phyloP scores from a whole-genome alignment of 2,113 vertebrate species.

The Riparia riparia region DNA sequence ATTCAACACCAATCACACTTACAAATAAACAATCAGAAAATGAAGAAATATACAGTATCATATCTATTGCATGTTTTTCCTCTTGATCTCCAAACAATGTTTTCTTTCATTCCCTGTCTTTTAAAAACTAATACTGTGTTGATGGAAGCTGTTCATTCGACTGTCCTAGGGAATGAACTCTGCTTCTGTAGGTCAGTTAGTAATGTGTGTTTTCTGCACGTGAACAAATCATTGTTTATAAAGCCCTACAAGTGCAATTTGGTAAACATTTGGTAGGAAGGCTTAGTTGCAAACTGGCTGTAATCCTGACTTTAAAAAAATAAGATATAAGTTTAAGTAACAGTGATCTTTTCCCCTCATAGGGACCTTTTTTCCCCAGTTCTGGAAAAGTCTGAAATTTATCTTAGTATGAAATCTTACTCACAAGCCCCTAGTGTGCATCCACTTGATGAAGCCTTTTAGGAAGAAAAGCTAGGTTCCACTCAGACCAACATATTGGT shows the following conservation, averaged over 20 bases:
- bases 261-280: neutral
- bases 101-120: neutral
- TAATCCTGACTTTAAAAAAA: neutral
- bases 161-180: neutral
- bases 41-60: neutral
- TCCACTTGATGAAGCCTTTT: neutral
- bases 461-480: neutral
- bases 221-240: neutral
- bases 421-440: neutral
- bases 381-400: neutral
- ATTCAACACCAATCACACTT: conserved; percentile 10
- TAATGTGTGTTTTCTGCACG: neutral
- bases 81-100: neutral
- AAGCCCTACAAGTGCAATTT: neutral
- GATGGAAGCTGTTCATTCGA: neutral
- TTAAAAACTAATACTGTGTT: neutral
- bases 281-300: neutral
- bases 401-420: neutral
- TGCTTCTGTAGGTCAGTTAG: neutral
- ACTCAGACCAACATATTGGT: neutral
- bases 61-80: neutral
- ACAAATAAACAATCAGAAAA: neutral
- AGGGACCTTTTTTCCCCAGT: neutral
- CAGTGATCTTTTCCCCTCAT: neutral
- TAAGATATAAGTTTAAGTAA: neutral